Conservation (phyloP, 2,113 vertebrate species). For the Tenrec ecaudatus region DNA sequence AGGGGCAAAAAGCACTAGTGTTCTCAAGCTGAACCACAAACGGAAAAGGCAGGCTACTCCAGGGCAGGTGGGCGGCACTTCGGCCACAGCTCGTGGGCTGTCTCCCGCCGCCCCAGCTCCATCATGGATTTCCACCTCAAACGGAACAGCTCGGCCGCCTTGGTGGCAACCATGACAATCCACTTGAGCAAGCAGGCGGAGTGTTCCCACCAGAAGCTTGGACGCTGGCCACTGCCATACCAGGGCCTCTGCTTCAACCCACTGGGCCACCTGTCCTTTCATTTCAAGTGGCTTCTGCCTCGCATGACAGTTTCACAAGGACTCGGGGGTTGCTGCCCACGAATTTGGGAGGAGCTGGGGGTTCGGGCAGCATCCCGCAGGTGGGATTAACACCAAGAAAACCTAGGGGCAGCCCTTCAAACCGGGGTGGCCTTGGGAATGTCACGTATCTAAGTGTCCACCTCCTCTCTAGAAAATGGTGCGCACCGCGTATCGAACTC, state of each 20-base stretch:
- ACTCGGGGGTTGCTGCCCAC: not conserved
- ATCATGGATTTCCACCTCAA: not conserved
- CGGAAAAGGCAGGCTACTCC: not conserved
- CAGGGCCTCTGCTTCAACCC: not conserved
- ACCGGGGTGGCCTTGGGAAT: not conserved
- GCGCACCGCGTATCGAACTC: too few species aligned
- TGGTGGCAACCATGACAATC: accelerated
- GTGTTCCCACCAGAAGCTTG: not conserved
- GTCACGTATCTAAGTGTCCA: not conserved
- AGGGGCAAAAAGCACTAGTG: not conserved
- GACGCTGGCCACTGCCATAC: not conserved
- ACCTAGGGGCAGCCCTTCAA: not conserved
- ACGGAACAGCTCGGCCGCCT: not conserved
- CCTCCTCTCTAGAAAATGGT: not conserved
- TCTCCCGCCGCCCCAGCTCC: not conserved
- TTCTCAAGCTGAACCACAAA: not conserved
- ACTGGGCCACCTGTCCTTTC: not conserved
- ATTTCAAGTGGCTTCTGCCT: not conserved
- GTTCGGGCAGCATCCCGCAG: not conserved
- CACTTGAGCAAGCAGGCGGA: not conserved
- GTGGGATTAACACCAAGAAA: too few species aligned
- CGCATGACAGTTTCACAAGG: not conserved
- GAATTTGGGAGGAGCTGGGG: accelerated
- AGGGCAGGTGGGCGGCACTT: not conserved
- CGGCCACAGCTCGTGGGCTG: not conserved